A percentile compares a stretch with the other conserved stretches of the same genome.
phyloP scores from a whole-genome alignment of 2,797 vertebrate genomes.

The Pseudochirops corinnae region DNA sequence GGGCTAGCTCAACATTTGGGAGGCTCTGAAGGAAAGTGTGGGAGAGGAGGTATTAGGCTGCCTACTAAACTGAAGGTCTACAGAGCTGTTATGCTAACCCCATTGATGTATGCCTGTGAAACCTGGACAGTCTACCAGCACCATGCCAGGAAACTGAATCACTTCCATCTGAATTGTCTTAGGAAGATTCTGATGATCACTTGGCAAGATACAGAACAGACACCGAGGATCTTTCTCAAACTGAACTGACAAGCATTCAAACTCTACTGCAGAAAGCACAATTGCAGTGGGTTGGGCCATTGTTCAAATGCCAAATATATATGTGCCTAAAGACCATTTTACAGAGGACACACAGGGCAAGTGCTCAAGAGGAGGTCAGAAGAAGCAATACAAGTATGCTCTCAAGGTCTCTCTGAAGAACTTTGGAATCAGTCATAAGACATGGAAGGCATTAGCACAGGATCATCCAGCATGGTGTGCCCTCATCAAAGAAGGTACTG shows the following conservation, averaged over 20 bases:
- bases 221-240: not conserved
- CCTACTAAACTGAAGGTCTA: not conserved
- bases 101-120: not conserved
- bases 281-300: not conserved
- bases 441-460: not conserved
- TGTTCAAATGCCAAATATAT: not conserved
- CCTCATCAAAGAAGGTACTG: not conserved
- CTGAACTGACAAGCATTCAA: not conserved
- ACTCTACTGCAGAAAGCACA: not conserved
- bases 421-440: not conserved
- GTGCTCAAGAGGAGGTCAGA: not conserved
- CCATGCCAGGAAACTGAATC: not conserved
- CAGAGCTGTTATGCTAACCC: not conserved
- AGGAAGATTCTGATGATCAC: not conserved
- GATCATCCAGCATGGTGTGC: not conserved
- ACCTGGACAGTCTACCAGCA: not conserved
- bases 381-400: not conserved
- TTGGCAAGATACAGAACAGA: not conserved
- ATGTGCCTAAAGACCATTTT: not conserved
- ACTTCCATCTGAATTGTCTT: not conserved
- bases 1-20: not conserved
- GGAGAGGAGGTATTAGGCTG: not conserved
- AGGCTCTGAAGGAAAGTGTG: not conserved
- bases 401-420: not conserved
- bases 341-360: not conserved